Evolutionary conservation across 2,113 vertebrate genomes (phyloP).

Genomic region (Tupaia chinensis): DNA sequence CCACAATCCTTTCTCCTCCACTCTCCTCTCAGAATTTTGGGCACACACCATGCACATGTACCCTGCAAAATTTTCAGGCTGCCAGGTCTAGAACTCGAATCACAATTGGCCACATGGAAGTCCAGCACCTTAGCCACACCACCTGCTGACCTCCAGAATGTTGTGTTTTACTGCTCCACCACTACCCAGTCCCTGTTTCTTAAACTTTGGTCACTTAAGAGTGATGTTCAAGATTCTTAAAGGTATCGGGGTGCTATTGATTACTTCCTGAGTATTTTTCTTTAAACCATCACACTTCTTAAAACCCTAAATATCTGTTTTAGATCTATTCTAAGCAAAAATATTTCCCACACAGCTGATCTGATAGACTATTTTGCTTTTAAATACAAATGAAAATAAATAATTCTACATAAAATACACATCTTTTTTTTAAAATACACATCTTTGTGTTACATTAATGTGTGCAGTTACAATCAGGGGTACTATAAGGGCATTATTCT

Average conservation of each 20-base stretch:
- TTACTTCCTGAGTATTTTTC: slow-evolving; percentile 9
- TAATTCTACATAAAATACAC: background rate
- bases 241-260: background rate
- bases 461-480: background rate
- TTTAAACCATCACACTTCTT: background rate
- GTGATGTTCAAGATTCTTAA: background rate
- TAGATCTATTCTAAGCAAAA: slow-evolving; percentile 49
- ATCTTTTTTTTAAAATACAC: background rate
- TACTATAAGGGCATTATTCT: background rate
- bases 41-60: too few species aligned
- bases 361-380: slow-evolving; percentile 1
- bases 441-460: slow-evolving; percentile 31
- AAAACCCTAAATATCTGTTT: background rate
- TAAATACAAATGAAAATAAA: slow-evolving; percentile 60
- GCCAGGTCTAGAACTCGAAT: too few species aligned
- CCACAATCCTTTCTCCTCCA: too few species aligned
- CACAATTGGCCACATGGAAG: too few species aligned
- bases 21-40: too few species aligned
- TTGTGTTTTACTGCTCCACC: too few species aligned
- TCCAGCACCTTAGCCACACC: too few species aligned
- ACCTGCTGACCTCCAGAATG: too few species aligned
- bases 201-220: background rate
- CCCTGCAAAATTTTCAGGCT: too few species aligned
- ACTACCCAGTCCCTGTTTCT: background rate
- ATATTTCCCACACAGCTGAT: background rate